A percentile compares a stretch with the other conserved stretches of the same genome.
phyloP scores from a whole-genome alignment of 2,797 vertebrate genomes.

The Helostoma temminkii region DNA sequence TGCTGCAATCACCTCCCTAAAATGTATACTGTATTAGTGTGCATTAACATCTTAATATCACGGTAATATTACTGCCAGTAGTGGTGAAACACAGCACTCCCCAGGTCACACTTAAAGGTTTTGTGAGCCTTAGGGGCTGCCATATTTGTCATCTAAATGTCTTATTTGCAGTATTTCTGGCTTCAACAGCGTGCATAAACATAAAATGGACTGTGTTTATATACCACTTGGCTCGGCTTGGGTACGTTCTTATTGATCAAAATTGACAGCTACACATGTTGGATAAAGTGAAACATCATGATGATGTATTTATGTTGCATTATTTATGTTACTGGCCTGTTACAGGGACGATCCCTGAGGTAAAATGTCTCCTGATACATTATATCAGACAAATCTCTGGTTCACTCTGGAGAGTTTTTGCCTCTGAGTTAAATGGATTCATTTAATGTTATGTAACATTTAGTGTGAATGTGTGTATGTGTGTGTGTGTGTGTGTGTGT shows the following conservation, averaged over 20 bases:
- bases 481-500: constrained; percentile 18
- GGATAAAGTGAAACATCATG: constrained; percentile 80
- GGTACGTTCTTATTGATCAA: constrained; percentile 80
- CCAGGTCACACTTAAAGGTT: constrained; percentile 62
- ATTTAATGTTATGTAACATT: constrained; percentile 72
- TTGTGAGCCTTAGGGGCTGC: constrained; percentile 29
- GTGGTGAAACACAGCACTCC: constrained; percentile 24
- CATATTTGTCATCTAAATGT: constrained; percentile 62
- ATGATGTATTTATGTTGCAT: constrained; percentile 84
- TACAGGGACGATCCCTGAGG: constrained; percentile 74
- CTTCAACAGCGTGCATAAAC: constrained; percentile 66
- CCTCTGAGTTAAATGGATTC: constrained; percentile 64
- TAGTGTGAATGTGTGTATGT: constrained; percentile 46
- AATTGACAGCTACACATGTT: constrained; percentile 85
- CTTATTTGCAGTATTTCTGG: constrained; percentile 47
- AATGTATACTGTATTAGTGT: constrained; percentile 24
- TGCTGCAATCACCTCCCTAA: constrained; percentile 14
- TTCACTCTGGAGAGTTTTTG: constrained; percentile 65
- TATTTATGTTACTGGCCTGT: constrained; percentile 81
- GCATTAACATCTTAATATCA: constrained; percentile 13
- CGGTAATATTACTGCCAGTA: constrained; percentile 20
- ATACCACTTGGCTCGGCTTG: constrained; percentile 63
- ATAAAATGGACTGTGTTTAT: constrained; percentile 67
- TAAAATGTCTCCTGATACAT: constrained; percentile 80
- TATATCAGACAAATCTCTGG: constrained; percentile 76